A percentile compares a stretch with the other conserved stretches of the same genome.
These are phyloP conservation scores for Porites rus DNA, from an alignment of 92 coral and sea anemone species.

Conservation along the genomic window DNA sequence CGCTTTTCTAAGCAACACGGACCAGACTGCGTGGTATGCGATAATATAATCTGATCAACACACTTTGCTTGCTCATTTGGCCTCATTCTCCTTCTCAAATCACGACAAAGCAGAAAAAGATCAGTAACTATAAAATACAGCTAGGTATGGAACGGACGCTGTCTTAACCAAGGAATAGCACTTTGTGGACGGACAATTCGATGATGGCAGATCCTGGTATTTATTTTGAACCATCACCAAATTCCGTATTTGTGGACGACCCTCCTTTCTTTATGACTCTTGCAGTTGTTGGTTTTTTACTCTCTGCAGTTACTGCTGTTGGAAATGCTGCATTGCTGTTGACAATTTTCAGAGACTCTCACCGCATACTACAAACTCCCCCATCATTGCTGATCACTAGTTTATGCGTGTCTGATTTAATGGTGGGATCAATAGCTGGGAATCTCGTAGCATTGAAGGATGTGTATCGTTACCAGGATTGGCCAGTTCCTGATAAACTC, in stretches of 20 bases:
- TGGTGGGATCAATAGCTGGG: constrained; percentile 32
- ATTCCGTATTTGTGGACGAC: neutral
- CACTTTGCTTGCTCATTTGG: neutral
- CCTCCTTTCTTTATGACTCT: constrained; percentile 12
- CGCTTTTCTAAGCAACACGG: neutral
- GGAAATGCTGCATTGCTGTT: constrained; percentile 22
- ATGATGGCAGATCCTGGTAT: neutral
- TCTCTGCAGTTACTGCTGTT: constrained; percentile 11
- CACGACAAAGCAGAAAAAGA: neutral
- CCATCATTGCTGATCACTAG: constrained; percentile 41
- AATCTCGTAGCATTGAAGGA: constrained; percentile 31
- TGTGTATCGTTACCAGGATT: constrained; percentile 18
- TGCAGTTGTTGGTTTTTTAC: constrained; percentile 26
- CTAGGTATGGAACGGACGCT: neutral
- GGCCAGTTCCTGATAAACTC: constrained; percentile 3
- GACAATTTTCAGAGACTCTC: constrained; percentile 35
- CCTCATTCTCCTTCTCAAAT: neutral
- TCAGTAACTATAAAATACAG: neutral
- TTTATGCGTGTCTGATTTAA: constrained; percentile 36
- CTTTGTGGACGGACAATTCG: neutral
- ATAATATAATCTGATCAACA: neutral
- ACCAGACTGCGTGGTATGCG: neutral
- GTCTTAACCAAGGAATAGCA: neutral
- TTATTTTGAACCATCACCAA: neutral
- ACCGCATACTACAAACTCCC: constrained; percentile 24